Base-by-base conservation (phyloP, 92 coral and sea anemone species). In the Nematostella vectensis region DNA sequence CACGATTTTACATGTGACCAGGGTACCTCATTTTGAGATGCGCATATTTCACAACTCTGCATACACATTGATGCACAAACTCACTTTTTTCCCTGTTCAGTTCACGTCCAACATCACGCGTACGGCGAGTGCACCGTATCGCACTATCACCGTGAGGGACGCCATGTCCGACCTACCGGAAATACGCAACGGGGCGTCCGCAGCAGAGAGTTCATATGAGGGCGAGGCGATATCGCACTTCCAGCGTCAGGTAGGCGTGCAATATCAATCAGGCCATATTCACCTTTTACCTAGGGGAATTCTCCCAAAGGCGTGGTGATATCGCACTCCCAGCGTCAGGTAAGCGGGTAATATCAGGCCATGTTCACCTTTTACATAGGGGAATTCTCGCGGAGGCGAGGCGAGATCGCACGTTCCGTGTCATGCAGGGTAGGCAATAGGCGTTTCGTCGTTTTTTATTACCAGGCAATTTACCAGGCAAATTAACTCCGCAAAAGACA, bases 101-200 rank as follows among this genome's bases (percentile, higher is more conserved):
- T 91, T 73, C 59, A 62, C 67, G 45, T 91, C 98, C 31, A 91
- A 91, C 76, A 77, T 91, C 27, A 71, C 88, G 37, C 94, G 95
- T 63, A 59, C 79, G 11, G 80, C 80, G 17, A 78, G 89, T 33
- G 87, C 98, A 15, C 96, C 98, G n/a, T 91, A 78, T 47, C 86
- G 98, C 50, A 91, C 98, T 26, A 85, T 86, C 62, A 91, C 91
- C 27, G 98, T 91, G 1, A 74, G 98, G 27, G 98, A 91, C 52
- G 89, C 98, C 64, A 91, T 91, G 98, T 82, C 89, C 13, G 98
- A 91, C 63, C 73, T 91, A 29, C 98, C 98, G n/a, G 95, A 86
- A 48, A 71, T 91, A 22, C 27, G 77, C 31, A 91, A 91, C 63
- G 98, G 98, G 15, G 98, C 85, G 11, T 59, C 69, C 12, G 33